phyloP scores from a whole-genome alignment of 2,888 invertebrate genomes.

The Papilio gigon region DNA sequence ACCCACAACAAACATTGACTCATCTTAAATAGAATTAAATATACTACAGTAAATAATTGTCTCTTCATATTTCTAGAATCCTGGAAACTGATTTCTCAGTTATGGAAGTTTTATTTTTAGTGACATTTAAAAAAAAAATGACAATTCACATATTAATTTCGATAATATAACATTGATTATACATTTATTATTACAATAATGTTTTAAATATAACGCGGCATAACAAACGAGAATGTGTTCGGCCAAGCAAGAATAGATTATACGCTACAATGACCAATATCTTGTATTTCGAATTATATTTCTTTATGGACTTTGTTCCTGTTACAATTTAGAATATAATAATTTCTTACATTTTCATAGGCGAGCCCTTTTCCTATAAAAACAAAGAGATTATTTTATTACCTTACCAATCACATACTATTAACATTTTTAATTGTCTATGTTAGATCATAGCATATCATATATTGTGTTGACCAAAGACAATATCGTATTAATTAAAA shows the following conservation, averaged over 20 bases:
- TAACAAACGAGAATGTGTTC: slow-evolving; percentile 60
- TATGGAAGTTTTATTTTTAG: slow-evolving; percentile 46
- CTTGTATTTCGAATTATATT: not conserved
- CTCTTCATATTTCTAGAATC: slow-evolving; percentile 65
- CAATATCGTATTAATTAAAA: slow-evolving; percentile 58
- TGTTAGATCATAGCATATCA: slow-evolving; percentile 49
- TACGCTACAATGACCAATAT: not conserved
- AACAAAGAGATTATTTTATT: slow-evolving; percentile 63
- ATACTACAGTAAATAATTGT: slow-evolving; percentile 65
- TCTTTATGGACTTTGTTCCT: slow-evolving; percentile 19
- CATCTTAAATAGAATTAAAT: slow-evolving; percentile 57
- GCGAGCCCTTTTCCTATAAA: slow-evolving; percentile 70
- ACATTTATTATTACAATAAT: slow-evolving; percentile 26
- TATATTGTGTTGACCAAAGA: slow-evolving; percentile 47
- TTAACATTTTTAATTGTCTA: slow-evolving; percentile 43
- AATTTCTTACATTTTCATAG: slow-evolving; percentile 59
- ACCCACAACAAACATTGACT: slow-evolving; percentile 62
- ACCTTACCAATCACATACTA: slow-evolving; percentile 43
- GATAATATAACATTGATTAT: slow-evolving; percentile 61
- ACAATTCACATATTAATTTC: slow-evolving; percentile 59
- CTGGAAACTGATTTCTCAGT: not conserved
- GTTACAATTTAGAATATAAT: slow-evolving; percentile 59
- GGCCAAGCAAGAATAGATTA: slow-evolving; percentile 33
- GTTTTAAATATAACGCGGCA: slow-evolving; percentile 58
- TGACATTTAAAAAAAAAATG: slow-evolving; percentile 65